These are phyloP conservation scores for Apotomis betuletana DNA, from an alignment of 2,888 invertebrate species.

Conservation along the genomic window DNA sequence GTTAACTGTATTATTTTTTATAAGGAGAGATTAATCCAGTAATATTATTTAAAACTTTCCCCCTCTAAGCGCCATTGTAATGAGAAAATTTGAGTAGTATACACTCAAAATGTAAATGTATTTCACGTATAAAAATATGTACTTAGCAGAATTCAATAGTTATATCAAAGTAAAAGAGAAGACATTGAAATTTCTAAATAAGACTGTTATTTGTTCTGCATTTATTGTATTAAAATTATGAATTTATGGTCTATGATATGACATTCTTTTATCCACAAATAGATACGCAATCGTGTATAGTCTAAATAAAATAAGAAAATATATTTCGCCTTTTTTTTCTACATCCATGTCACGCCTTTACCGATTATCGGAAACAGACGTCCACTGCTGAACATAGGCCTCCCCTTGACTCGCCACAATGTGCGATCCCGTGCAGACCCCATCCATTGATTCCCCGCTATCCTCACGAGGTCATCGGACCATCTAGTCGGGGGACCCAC, in stretches of 20 bases:
- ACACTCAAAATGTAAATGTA: slow-evolving; percentile 1
- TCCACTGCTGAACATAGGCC: too few species aligned
- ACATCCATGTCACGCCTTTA: too few species aligned
- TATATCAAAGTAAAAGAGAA: neutral
- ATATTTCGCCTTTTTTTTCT: neutral
- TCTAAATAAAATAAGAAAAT: slow-evolving; percentile 25
- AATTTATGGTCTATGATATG: slow-evolving; percentile 31
- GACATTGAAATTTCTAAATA: slow-evolving; percentile 18
- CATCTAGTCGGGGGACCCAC: too few species aligned
- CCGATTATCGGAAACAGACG: too few species aligned
- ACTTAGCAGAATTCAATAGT: slow-evolving; percentile 17
- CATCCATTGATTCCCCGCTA: too few species aligned
- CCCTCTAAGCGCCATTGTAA: neutral
- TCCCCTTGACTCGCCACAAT: too few species aligned
- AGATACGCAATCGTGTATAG: slow-evolving; percentile 36
- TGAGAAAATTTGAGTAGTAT: neutral
- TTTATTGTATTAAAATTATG: slow-evolving; percentile 39
- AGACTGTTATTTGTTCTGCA: slow-evolving; percentile 39
- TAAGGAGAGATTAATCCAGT: slow-evolving; percentile 19
- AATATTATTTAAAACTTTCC: neutral
- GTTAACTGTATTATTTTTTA: slow-evolving; percentile 29
- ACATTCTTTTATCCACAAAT: slow-evolving; percentile 33
- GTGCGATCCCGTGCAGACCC: too few species aligned
- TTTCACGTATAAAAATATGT: slow-evolving; percentile 10
- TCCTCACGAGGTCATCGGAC: too few species aligned